phyloP scores from a whole-genome alignment of 2,888 invertebrate species.

The Dolomedes plantarius region DNA sequence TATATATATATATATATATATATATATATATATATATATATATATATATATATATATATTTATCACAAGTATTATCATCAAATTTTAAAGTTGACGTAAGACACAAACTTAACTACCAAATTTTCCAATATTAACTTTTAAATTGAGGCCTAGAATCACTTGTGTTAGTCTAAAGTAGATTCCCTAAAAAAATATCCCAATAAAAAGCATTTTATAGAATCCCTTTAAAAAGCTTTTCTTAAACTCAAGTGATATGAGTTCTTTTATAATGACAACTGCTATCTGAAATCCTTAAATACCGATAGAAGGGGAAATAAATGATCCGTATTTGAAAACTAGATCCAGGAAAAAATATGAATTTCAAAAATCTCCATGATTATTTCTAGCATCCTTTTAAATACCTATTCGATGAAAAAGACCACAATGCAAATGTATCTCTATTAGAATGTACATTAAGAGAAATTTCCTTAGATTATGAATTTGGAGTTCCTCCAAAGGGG shows the following conservation, averaged over 20 bases:
- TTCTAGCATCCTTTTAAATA: constrained; percentile 1
- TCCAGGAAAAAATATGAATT: not conserved
- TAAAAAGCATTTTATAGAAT: not conserved
- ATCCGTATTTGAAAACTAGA: not conserved
- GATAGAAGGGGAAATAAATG: constrained; percentile 1
- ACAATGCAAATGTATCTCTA: not conserved
- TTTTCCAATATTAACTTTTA: too few relatives aligned
- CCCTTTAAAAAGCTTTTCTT: not conserved
- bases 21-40: too few relatives aligned
- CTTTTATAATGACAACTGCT: not conserved
- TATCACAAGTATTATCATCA: too few relatives aligned
- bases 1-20: too few relatives aligned
- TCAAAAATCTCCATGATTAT: not conserved
- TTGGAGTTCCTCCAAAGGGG: constrained; percentile 5
- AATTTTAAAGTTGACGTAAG: too few relatives aligned
- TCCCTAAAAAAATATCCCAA: too few relatives aligned
- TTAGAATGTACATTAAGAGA: not conserved
- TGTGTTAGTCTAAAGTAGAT: too few relatives aligned
- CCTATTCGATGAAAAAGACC: not conserved
- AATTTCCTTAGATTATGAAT: not conserved
- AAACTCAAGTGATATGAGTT: not conserved
- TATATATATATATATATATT: too few relatives aligned
- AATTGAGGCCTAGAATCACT: too few relatives aligned
- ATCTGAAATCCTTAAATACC: not conserved
- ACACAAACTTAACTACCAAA: too few relatives aligned